Base-by-base conservation (phyloP, 2,113 vertebrate genomes). In the Onychostruthus taczanowskii region DNA sequence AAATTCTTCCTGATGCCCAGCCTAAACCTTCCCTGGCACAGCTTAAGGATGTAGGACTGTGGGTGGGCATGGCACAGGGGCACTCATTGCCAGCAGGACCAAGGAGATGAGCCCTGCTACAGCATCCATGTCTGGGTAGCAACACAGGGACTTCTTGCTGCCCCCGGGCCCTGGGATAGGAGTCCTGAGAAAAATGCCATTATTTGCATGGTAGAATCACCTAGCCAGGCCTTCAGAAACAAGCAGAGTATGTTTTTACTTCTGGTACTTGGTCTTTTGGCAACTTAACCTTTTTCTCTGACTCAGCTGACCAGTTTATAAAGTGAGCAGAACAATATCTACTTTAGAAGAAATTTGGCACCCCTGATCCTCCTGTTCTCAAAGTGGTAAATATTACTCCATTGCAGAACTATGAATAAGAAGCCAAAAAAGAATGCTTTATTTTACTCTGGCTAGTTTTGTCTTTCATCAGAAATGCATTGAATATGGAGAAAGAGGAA, bases 301-400 rank as follows among this genome's bases (percentile, higher is more conserved):
- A 91, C 39, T 89, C 66, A 59, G 21, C 24, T 61, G 24, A 55
- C 12, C 33, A 67, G 17, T 70, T 81, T 58, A 59, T 28, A 50
- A 78, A 84, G 72, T 64, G 15, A 87, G 27, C 11, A 63, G 26
- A 91, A 75, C 35, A 75, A 23, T 52, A 78, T 30, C 58, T 73
- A 61, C 31, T 73, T 90, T 44, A 72, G 44, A 89, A 95, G 64
- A 89, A 89, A 84, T 55, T 24, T 64, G 39, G 89, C 66, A 78
- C 12, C 4, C 8, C 13, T 37, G 15, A 24, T 64, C 64, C 21
- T 90, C 46, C 18, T 62, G 11, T 87, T 93, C 64, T 87, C 37
- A 67, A 89, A 89, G 64, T 0, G 0, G 28, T 75, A 87, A 91
- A 52, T 84, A 68, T 78, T 78, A 84, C 33, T 56, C 20, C 35